These are phyloP conservation scores for Colinus virginianus DNA, from an alignment of 2,113 vertebrate genomes.

Conservation along the genomic window DNA sequence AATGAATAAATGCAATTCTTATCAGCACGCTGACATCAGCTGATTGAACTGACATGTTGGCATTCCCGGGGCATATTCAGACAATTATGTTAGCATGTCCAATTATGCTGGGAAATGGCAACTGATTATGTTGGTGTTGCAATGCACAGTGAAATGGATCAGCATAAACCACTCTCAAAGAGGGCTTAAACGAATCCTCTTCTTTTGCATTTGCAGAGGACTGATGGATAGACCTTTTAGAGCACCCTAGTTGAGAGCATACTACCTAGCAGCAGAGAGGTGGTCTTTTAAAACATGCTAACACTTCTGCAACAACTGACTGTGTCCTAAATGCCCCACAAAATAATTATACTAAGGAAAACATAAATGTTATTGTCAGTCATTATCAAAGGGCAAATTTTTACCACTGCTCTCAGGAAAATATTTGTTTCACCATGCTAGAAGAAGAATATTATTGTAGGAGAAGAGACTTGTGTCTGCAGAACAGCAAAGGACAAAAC, in stretches of 20 bases:
- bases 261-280: background rate
- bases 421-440: background rate
- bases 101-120: background rate
- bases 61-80: background rate
- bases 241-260: background rate
- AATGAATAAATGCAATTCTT: conserved; percentile 11
- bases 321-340: background rate
- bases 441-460: background rate
- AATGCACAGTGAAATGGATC: background rate
- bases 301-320: background rate
- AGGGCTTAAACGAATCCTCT: background rate
- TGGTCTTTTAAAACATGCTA: background rate
- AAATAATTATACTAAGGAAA: background rate
- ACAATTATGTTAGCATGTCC: background rate
- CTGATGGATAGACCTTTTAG: background rate
- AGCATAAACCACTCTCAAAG: background rate
- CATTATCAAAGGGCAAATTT: background rate
- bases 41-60: background rate
- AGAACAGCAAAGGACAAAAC: background rate
- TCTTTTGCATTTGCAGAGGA: background rate
- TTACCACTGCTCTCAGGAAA: background rate
- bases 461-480: background rate
- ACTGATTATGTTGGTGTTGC: background rate
- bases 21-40: background rate
- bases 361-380: background rate